Evolutionary conservation across 2,113 vertebrate species (phyloP).

Genomic region (Myotis lucifugus): DNA sequence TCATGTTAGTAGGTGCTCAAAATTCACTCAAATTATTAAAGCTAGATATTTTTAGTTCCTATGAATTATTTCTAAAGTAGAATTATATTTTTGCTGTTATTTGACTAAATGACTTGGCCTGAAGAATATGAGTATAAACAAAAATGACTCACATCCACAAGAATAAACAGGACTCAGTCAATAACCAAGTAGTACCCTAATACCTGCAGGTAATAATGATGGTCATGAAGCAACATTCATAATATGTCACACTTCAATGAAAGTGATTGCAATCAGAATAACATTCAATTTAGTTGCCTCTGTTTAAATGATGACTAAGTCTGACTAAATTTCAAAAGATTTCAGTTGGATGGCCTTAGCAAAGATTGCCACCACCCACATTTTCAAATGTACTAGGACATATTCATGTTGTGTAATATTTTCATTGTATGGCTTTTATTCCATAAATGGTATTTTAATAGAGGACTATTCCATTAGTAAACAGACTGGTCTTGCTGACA

Average conservation of each 20-base stretch:
- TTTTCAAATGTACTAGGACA: constrained; percentile 45
- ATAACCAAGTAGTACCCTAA: neutral
- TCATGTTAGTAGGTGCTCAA: neutral
- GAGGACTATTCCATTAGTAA: constrained; percentile 66
- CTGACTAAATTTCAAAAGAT: constrained; percentile 36
- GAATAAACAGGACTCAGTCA: neutral
- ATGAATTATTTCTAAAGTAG: neutral
- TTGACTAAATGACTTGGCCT: neutral
- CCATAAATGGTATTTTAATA: constrained; percentile 63
- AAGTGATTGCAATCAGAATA: constrained; percentile 54
- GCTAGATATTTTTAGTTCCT: neutral
- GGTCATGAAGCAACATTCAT: neutral
- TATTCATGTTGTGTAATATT: constrained; percentile 51
- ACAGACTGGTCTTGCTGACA: constrained; percentile 76
- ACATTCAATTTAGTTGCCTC: neutral
- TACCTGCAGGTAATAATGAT: neutral
- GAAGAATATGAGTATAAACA: neutral
- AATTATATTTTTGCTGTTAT: neutral
- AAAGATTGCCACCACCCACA: neutral
- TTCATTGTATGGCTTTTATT: constrained; percentile 26
- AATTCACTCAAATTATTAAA: neutral
- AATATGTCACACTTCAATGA: neutral
- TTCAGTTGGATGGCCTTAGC: neutral
- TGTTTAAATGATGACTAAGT: neutral
- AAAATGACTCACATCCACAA: neutral